Percentiles rank a stretch among this genome's conserved stretches.
These are phyloP conservation scores for Uropsilus gracilis DNA, from an alignment of 2,113 vertebrate species.

Conservation along the genomic window DNA sequence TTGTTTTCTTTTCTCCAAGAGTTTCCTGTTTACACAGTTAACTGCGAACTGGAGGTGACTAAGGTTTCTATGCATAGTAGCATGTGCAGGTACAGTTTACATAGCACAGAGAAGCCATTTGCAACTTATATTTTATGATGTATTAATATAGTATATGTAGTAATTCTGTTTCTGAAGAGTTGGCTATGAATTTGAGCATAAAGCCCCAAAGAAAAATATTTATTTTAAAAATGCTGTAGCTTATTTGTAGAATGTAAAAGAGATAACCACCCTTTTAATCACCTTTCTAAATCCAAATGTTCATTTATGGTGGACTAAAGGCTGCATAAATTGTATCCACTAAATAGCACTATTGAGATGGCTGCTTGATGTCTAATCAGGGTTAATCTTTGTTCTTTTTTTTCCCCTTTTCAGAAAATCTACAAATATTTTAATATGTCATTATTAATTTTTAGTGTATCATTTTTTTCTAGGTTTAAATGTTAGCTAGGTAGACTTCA, in stretches of 20 bases:
- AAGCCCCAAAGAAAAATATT: background rate
- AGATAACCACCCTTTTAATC: background rate
- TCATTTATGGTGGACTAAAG: background rate
- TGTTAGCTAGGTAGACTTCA: background rate
- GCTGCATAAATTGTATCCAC: background rate
- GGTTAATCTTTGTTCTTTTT: conserved; percentile 12
- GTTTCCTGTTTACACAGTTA: background rate
- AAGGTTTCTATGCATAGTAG: background rate
- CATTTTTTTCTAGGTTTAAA: conserved; percentile 3
- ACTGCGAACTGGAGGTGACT: background rate
- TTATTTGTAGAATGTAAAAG: conserved; percentile 29
- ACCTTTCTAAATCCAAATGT: conserved; percentile 2
- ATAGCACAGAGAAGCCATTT: background rate
- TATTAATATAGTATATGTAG: background rate
- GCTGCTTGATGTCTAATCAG: background rate
- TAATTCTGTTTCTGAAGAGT: conserved; percentile 9
- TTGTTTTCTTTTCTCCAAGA: background rate
- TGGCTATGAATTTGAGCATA: background rate
- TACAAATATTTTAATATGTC: background rate
- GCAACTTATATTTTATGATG: background rate
- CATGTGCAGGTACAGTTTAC: background rate
- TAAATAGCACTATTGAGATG: background rate
- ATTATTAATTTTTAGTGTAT: conserved; percentile 38
- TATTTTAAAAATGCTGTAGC: background rate
- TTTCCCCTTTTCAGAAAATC: conserved; percentile 34